Evolutionary conservation across 2,888 invertebrate species (phyloP).

Genomic region (Hofmannophila pseudospretella): DNA sequence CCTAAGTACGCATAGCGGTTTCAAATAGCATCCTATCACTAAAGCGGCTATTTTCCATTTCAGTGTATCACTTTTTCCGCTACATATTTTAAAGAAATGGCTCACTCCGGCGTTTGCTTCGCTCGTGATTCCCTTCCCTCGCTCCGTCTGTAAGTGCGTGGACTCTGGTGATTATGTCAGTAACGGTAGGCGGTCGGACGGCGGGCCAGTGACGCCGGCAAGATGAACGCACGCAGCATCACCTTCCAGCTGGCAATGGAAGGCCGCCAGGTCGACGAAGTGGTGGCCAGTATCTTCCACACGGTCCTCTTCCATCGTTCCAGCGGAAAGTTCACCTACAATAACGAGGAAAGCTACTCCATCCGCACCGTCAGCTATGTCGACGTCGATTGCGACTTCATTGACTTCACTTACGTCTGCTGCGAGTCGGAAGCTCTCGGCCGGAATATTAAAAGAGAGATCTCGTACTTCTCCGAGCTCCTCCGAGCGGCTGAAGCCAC

Average conservation of each 20-base stretch:
- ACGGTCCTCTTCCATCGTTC: constrained; percentile 94
- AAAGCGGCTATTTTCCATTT: constrained; percentile 67
- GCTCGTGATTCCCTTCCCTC: constrained; percentile 20
- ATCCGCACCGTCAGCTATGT: constrained; percentile 97
- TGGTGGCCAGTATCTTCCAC: constrained; percentile 93
- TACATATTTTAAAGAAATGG: constrained; percentile 55
- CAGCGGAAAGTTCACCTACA: constrained; percentile 95
- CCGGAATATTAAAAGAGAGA: constrained; percentile 84
- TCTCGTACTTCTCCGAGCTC: constrained; percentile 87
- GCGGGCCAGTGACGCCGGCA: constrained; percentile 59
- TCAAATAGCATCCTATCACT: constrained; percentile 21
- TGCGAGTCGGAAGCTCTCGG: constrained; percentile 90
- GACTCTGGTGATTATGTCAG: constrained; percentile 49
- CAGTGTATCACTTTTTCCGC: constrained; percentile 63
- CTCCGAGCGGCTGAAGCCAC: constrained; percentile 84
- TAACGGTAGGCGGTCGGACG: constrained; percentile 28
- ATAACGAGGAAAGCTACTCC: constrained; percentile 95
- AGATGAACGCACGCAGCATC: constrained; percentile 89
- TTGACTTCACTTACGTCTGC: constrained; percentile 98
- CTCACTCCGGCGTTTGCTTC: constrained; percentile 30
- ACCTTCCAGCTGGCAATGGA: constrained; percentile 91
- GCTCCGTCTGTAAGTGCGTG: constrained; percentile 33
- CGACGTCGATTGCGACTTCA: constrained; percentile 98
- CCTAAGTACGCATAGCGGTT: too few species aligned
- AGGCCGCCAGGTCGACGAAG: constrained; percentile 94